Evolutionary conservation across 2,113 vertebrate species (phyloP).

Genomic region (Gavia stellata): DNA sequence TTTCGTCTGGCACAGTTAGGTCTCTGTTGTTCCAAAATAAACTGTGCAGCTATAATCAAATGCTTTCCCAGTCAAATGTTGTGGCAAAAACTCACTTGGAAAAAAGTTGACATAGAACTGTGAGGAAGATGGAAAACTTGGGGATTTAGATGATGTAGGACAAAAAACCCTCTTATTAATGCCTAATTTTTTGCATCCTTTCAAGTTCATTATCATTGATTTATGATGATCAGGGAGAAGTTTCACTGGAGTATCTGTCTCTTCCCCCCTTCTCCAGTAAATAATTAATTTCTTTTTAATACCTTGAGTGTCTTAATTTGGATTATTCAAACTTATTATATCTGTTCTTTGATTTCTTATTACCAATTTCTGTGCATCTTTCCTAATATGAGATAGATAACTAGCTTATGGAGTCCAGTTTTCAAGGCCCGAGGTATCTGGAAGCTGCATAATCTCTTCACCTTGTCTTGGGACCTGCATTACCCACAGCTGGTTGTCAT

Average conservation of each 20-base stretch:
- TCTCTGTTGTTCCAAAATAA: conserved; percentile 35
- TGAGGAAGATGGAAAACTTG: neutral
- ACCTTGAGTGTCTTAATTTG: neutral
- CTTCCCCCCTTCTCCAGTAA: neutral
- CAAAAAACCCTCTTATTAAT: neutral
- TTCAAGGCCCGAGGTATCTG: neutral
- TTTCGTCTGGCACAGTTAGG: conserved; percentile 1
- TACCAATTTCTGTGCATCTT: neutral
- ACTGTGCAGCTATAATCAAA: neutral
- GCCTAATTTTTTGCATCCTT: neutral
- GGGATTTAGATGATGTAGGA: neutral
- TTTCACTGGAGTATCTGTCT: neutral
- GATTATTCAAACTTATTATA: neutral
- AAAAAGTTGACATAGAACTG: neutral
- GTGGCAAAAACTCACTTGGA: neutral
- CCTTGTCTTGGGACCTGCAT: neutral
- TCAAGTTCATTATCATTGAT: neutral
- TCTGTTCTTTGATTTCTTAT: neutral
- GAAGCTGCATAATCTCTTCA: neutral
- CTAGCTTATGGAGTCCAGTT: neutral
- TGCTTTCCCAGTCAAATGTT: neutral
- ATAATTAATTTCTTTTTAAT: neutral
- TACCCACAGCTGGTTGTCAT: neutral
- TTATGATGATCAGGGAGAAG: neutral
- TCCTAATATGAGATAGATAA: neutral